Conservation (phyloP, 2,113 vertebrate genomes). For the Synodontis membranacea region DNA sequence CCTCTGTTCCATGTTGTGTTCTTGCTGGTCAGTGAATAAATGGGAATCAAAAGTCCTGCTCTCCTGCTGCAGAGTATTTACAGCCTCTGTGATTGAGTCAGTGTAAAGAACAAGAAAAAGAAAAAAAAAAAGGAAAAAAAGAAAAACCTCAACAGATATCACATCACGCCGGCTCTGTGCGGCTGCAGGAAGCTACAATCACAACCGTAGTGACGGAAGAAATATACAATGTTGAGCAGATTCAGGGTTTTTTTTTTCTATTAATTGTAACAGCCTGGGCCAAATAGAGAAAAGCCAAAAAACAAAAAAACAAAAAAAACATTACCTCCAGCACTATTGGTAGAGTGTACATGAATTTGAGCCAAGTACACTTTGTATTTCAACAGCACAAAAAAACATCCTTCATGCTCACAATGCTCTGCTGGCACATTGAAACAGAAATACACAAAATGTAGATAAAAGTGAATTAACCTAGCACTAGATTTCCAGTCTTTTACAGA, state of each 20-base stretch:
- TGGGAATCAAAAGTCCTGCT: conserved; percentile 16
- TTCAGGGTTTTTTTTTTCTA: background rate
- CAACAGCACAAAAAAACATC: background rate
- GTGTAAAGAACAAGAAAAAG: conserved; percentile 4
- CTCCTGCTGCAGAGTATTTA: background rate
- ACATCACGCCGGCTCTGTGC: conserved; percentile 18
- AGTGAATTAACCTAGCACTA: conserved; percentile 13
- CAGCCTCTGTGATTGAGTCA: background rate
- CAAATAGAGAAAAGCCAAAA: background rate
- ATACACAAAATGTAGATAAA: background rate
- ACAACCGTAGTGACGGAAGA: background rate
- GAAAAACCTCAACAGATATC: conserved; percentile 19
- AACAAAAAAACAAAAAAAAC: too few species aligned
- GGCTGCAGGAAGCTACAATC: conserved; percentile 42
- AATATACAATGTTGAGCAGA: conserved; percentile 1
- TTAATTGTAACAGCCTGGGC: conserved; percentile 8
- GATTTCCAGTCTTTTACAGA: background rate
- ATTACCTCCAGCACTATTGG: background rate
- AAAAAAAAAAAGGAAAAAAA: conserved; percentile 5
- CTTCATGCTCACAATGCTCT: background rate
- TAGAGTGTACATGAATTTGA: background rate
- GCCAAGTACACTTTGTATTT: background rate
- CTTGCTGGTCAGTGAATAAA: conserved; percentile 29
- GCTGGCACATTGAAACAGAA: conserved; percentile 4
- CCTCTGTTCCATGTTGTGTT: conserved; percentile 14